phyloP scores from a whole-genome alignment of 2,113 vertebrate genomes.

The Semnopithecus entellus region DNA sequence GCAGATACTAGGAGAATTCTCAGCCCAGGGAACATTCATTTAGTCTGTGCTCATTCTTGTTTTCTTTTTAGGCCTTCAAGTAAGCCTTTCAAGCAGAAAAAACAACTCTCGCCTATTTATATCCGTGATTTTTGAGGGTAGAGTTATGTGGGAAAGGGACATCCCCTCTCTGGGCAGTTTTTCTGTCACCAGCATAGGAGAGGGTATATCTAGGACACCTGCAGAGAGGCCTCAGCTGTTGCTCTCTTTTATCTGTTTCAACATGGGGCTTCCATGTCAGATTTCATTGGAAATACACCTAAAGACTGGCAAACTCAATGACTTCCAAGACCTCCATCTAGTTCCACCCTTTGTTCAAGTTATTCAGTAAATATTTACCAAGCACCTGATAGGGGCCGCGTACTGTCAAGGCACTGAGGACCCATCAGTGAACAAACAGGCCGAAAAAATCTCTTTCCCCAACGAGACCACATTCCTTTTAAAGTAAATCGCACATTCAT shows the following conservation, averaged over 20 bases:
- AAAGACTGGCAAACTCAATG: neutral
- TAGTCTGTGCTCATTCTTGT: neutral
- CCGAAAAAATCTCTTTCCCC: neutral
- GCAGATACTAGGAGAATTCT: neutral
- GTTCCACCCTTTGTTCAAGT: neutral
- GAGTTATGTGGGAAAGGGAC: neutral
- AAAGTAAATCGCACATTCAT: neutral
- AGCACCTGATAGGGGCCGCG: too few species aligned
- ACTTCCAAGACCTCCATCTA: neutral
- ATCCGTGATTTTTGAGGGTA: neutral
- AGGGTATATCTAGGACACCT: neutral
- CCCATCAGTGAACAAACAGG: neutral
- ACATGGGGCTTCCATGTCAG: neutral
- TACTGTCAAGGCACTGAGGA: too few species aligned
- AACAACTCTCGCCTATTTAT: neutral
- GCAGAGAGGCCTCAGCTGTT: neutral
- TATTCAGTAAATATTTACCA: too few species aligned
- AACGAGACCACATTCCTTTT: neutral
- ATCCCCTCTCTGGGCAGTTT: neutral
- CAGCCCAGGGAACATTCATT: neutral
- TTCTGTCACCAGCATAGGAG: neutral
- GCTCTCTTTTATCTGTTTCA: neutral
- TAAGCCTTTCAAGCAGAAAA: neutral
- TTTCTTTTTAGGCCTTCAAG: neutral
- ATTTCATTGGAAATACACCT: neutral